phyloP scores from a whole-genome alignment of 23 tunicate genomes.

The Halocynthia roretzi region DNA sequence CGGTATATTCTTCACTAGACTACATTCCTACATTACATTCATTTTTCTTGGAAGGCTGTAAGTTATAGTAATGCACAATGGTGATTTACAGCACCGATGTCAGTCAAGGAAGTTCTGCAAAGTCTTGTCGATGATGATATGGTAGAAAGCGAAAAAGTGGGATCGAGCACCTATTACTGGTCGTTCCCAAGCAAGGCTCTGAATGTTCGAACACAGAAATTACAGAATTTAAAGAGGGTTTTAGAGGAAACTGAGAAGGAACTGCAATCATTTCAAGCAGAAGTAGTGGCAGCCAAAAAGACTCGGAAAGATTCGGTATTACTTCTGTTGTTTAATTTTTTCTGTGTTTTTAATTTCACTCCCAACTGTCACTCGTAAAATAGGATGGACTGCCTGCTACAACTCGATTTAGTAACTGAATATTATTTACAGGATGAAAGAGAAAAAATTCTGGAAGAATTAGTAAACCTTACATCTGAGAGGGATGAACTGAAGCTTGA shows the following conservation, averaged over 20 bases:
- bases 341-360: neutral
- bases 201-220: constrained; percentile 48
- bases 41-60: neutral
- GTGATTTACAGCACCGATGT: constrained; percentile 80
- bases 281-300: constrained; percentile 32
- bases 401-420: neutral
- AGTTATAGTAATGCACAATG: neutral
- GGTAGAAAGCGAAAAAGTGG: constrained; percentile 95
- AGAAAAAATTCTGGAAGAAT: constrained; percentile 31
- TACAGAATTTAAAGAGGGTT: constrained; percentile 21
- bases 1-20: neutral
- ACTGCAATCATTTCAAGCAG: constrained; percentile 11
- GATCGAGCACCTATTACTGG: constrained; percentile 91
- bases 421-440: constrained; percentile 35
- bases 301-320: constrained; percentile 41
- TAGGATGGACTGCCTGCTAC: neutral
- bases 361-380: neutral
- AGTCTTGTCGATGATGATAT: constrained; percentile 86
- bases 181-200: constrained; percentile 74
- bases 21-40: neutral
- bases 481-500: constrained; percentile 36
- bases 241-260: constrained; percentile 37
- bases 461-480: constrained; percentile 22
- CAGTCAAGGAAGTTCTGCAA: constrained; percentile 93
- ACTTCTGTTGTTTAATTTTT: neutral